Evolutionary conservation across 2,888 invertebrate species (phyloP), one percentile per base, ranked within the genome.

Genomic region (Chymomyza fuscimana): DNA sequence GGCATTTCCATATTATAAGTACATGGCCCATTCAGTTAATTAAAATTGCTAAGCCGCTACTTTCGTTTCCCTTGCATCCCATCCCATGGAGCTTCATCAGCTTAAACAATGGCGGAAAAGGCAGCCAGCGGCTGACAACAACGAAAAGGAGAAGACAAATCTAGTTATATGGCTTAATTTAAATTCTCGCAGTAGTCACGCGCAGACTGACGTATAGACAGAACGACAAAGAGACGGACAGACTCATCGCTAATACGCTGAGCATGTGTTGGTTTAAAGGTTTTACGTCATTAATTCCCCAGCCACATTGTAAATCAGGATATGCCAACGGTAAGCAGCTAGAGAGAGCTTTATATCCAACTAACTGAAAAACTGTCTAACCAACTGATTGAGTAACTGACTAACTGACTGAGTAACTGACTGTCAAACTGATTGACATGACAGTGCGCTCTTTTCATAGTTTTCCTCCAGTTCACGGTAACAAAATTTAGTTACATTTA

Each of bases 1-100:
- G 16, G 5, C 22, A 54, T 54, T 19, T 54, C 15, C 22, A 54
- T 54, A 54, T 22, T 54, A 15, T 51, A 16, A 51, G 22, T 58
- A 25, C 12, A 59, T 60, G 70, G 50, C 67, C 62, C 70, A 70
- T 58, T 65, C 59, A 70, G 70, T 75, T 75, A 70, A 75, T 74
- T 74, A 71, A 71, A 70, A 69, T 67, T 63, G 65, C 19, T 25
- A 29, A 50, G 56, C 52, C 32, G 3, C 46, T 4, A 40, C 46
- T 19, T 65, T 60, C 4, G 9, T 22, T 62, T 7, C 52, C 63
- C 68, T 29, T 5, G 12, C 62, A 1, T 4, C 16, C 22, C 62
- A 22, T 10, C 12, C 25, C 50, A 51, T 52, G 22, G 15, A 25
- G 29, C n/a, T 25, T 16, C 64, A 54, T 9, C 32, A 54, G 52